Evolutionary conservation across 2,113 vertebrate species (phyloP).

Genomic region (Platichthys stellatus): DNA sequence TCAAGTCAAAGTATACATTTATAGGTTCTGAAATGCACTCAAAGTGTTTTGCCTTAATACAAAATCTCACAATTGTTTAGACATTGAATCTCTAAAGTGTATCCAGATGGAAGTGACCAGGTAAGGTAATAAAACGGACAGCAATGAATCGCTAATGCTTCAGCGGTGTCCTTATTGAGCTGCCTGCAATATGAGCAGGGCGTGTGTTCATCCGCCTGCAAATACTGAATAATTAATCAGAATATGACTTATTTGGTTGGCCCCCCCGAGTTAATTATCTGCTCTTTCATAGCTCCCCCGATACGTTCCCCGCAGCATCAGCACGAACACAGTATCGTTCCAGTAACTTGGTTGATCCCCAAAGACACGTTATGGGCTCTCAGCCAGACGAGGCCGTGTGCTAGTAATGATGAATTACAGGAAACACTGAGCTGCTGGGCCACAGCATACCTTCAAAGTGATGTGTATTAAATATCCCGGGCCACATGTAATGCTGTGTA

Average conservation of each 20-base stretch:
- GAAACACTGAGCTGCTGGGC: slow-evolving; percentile 11
- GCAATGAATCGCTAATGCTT: slow-evolving; percentile 54
- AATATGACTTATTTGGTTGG: slow-evolving; percentile 77
- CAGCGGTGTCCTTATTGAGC: slow-evolving; percentile 36
- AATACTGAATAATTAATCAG: slow-evolving; percentile 81
- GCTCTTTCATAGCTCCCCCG: slow-evolving; percentile 77
- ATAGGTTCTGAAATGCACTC: too few species aligned
- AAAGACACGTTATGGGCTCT: slow-evolving; percentile 33
- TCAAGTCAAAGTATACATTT: too few species aligned
- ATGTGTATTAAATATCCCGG: slow-evolving; percentile 57
- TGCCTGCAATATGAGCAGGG: slow-evolving; percentile 61
- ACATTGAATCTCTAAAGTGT: not conserved
- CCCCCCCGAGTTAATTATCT: slow-evolving; percentile 77
- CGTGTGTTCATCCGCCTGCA: slow-evolving; percentile 57
- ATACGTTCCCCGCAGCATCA: slow-evolving; percentile 61
- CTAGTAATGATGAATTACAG: slow-evolving; percentile 39
- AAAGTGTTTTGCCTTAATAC: not conserved
- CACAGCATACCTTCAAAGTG: slow-evolving; percentile 43
- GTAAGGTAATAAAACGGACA: slow-evolving; percentile 34
- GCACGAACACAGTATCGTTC: slow-evolving; percentile 58
- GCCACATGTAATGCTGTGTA: slow-evolving; percentile 59
- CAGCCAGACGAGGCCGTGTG: slow-evolving; percentile 20
- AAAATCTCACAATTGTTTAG: not conserved
- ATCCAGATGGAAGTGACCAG: slow-evolving; percentile 31
- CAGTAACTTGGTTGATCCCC: slow-evolving; percentile 67